Base-by-base conservation (phyloP, 2,797 vertebrate species). In the Phrynocephalus guinanensis region DNA sequence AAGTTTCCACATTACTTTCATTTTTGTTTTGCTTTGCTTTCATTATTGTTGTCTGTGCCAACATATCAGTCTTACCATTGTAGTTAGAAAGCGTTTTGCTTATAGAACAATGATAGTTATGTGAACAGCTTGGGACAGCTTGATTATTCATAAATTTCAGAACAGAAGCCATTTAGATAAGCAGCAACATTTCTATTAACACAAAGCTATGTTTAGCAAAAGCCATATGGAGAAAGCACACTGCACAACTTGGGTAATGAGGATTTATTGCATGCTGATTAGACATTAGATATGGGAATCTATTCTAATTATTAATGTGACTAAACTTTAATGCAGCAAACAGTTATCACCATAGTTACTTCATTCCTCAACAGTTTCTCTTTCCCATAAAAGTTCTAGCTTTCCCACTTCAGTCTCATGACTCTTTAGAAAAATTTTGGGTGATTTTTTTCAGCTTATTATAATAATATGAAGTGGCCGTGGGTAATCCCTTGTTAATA, bases 241-340 rank as follows among this genome's bases (percentile, higher is more conserved):
- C 70, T 52, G 52, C n/a, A 11, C 60, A 84, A 88, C 38, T 71
- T 68, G 70, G 60, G 81, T 81, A 88, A 88, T 63, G 28, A 88
- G 71, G 83, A 88, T 85, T 85, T 88, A 85, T 85, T 76, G 30
- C 71, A 11, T 81, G 71, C 78, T 81, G 87, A 88, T 88, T 56
- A 85, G 71, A 82, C 72, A 75, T 81, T 60, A 88, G n/a, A 85
- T 88, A 56, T 77, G 71, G 60, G 83, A 44, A 88, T 88, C 85
- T 85, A 88, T 85, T 88, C 83, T 85, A 81, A 88, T 85, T 88
- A 68, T 75, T 85, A 84, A 88, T 85, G 60, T 75, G 79, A 76
- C 71, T 85, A 68, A 82, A 81, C 73, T 78, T 85, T 82, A 85
- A 10, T 16, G 30, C 11, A 81, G 20, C n/a, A 81, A 81, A 78